Conservation (phyloP, 2,888 invertebrate genomes). For the Escarpia spicata region DNA sequence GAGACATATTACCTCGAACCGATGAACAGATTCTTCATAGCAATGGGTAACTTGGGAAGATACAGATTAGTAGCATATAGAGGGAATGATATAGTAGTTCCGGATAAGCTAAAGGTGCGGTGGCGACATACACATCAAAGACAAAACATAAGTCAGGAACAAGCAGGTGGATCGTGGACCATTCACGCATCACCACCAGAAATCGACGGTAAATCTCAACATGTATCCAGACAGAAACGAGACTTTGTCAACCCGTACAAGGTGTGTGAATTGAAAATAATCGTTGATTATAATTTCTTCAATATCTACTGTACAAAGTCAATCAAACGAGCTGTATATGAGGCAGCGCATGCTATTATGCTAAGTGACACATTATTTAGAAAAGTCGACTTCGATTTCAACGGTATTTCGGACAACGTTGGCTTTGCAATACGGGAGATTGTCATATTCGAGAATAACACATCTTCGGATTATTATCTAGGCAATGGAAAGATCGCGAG, state of each 20-base stretch:
- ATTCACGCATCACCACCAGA: neutral
- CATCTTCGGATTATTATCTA: neutral
- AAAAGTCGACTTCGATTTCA: conserved; percentile 8
- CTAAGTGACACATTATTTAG: neutral
- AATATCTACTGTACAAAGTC: neutral
- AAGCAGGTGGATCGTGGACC: neutral
- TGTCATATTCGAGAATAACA: neutral
- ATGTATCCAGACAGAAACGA: neutral
- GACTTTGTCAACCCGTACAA: neutral
- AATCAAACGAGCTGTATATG: neutral
- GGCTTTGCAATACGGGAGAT: neutral
- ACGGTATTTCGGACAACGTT: conserved; percentile 21
- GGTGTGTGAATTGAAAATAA: neutral
- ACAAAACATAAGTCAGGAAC: neutral
- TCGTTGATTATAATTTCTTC: neutral
- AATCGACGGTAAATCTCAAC: neutral
- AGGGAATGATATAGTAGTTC: neutral
- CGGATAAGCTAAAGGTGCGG: neutral
- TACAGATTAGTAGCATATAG: neutral
- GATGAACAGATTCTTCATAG: neutral
- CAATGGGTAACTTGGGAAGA: neutral
- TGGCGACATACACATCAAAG: neutral
- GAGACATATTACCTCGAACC: neutral
- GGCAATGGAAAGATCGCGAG: neutral
- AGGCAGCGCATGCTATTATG: neutral